Conservation (phyloP, 2,888 invertebrate species). For the Eustalomyia histrio region DNA sequence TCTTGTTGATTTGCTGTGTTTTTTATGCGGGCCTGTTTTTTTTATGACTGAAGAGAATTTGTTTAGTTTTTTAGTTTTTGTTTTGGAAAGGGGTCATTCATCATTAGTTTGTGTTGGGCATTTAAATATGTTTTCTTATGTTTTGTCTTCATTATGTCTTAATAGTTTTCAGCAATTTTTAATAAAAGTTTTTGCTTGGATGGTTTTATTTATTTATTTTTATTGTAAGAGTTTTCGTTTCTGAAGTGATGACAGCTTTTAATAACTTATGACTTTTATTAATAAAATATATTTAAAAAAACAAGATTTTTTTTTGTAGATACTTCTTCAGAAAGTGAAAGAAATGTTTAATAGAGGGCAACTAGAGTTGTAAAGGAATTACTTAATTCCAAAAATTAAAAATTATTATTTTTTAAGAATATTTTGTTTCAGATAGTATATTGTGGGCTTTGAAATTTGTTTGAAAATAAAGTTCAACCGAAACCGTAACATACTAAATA, state of each 20-base stretch:
- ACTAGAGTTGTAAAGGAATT: too few species aligned
- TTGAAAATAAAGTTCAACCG: too few species aligned
- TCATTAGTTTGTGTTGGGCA: slow-evolving; percentile 7
- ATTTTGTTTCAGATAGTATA: too few species aligned
- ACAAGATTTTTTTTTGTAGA: neutral
- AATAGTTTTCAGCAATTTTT: slow-evolving; percentile 29
- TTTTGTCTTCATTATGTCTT: slow-evolving; percentile 43
- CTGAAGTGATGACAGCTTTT: slow-evolving; percentile 72
- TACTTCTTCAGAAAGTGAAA: too few species aligned
- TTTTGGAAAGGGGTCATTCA: slow-evolving; percentile 39
- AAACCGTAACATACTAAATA: too few species aligned
- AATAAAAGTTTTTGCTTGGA: slow-evolving; percentile 30
- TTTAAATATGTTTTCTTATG: slow-evolving; percentile 48
- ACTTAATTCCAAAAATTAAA: too few species aligned
- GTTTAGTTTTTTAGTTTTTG: slow-evolving; percentile 16
- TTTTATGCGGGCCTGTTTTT: slow-evolving; percentile 43
- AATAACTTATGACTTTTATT: slow-evolving; percentile 72
- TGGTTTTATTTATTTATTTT: slow-evolving; percentile 1
- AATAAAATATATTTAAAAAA: neutral
- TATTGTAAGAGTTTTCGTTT: slow-evolving; percentile 66
- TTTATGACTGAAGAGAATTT: slow-evolving; percentile 23
- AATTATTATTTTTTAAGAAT: too few species aligned
- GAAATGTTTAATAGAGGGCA: too few species aligned
- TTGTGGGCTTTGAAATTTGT: too few species aligned
- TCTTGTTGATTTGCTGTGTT: neutral